Percentiles rank a stretch among this genome's conserved stretches.
Conservation (phyloP, 2,888 invertebrate genomes). For the Plebejus melissa region DNA sequence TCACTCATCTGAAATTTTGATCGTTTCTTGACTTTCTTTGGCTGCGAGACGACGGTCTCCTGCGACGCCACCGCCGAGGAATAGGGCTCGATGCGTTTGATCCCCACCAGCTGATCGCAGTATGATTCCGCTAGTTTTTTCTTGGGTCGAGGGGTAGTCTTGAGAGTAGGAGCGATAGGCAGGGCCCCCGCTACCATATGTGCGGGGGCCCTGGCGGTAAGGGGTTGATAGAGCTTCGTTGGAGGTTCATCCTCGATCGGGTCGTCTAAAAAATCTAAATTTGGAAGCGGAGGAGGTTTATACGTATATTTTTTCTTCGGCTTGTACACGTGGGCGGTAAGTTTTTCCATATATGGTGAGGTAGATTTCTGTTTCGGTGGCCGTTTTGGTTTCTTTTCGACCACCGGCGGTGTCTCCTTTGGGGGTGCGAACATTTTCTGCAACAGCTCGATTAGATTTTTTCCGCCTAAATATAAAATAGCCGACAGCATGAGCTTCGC, state of each 20-base stretch:
- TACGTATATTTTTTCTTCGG: constrained; percentile 44
- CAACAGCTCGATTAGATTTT: constrained; percentile 50
- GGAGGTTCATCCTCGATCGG: constrained; percentile 57
- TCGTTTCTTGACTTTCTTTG: not conserved
- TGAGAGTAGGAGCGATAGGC: not conserved
- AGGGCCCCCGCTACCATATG: no score
- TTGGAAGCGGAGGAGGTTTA: constrained; percentile 55
- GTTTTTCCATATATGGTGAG: constrained; percentile 62
- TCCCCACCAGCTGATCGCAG: constrained; percentile 60
- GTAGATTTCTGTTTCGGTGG: constrained; percentile 51
- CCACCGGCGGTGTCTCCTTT: constrained; percentile 34
- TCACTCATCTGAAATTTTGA: not conserved
- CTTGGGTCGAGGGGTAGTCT: constrained; percentile 58
- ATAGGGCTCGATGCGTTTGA: constrained; percentile 46
- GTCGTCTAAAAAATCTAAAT: constrained; percentile 57
- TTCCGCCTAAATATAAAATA: constrained; percentile 61
- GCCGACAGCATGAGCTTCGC: constrained; percentile 59
- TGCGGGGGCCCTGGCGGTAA: not conserved
- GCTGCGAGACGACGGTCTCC: not conserved
- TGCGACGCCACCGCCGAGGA: constrained; percentile 40
- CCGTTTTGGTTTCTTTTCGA: constrained; percentile 51
- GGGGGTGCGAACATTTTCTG: constrained; percentile 50
- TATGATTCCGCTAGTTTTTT: constrained; percentile 51
- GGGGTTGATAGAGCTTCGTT: not conserved
- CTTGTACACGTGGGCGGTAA: constrained; percentile 51